phyloP scores from a whole-genome alignment of 92 coral and sea anemone genomes.

The Parazoanthus atlanticus region DNA sequence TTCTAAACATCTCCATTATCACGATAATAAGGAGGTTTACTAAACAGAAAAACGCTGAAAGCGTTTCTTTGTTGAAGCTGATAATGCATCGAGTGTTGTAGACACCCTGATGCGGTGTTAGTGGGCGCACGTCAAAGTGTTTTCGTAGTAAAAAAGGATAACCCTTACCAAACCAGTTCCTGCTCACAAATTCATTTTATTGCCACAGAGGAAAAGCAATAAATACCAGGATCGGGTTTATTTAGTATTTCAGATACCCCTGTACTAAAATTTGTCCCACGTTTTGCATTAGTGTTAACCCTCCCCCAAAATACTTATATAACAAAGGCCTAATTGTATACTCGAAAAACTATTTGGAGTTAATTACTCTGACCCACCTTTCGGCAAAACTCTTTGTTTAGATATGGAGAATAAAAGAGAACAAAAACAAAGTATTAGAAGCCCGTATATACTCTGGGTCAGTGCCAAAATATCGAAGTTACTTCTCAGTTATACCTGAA shows the following conservation, averaged over 20 bases:
- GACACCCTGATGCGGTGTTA: not conserved
- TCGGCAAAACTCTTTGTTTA: constrained; percentile 33
- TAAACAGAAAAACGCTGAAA: not conserved
- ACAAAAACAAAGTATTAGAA: not conserved
- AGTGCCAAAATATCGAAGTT: constrained; percentile 7
- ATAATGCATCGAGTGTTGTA: not conserved
- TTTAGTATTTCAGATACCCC: not conserved
- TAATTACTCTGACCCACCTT: constrained; percentile 31
- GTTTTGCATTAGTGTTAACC: not conserved
- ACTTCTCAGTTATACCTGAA: not conserved
- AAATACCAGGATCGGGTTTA: not conserved
- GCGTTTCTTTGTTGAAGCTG: not conserved
- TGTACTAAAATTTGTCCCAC: not conserved
- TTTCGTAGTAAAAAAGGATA: not conserved
- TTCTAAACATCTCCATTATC: not conserved
- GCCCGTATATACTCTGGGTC: not conserved
- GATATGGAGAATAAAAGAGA: not conserved
- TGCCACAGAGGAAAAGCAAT: not conserved
- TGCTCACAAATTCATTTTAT: not conserved
- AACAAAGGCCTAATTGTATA: not conserved
- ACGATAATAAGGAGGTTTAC: not conserved
- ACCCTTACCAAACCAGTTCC: not conserved
- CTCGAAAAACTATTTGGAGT: not conserved
- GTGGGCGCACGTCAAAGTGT: not conserved
- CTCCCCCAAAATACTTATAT: not conserved